Evolutionary conservation across 2,113 vertebrate species (phyloP).

Genomic region (Brachyhypopomus occidentalis): DNA sequence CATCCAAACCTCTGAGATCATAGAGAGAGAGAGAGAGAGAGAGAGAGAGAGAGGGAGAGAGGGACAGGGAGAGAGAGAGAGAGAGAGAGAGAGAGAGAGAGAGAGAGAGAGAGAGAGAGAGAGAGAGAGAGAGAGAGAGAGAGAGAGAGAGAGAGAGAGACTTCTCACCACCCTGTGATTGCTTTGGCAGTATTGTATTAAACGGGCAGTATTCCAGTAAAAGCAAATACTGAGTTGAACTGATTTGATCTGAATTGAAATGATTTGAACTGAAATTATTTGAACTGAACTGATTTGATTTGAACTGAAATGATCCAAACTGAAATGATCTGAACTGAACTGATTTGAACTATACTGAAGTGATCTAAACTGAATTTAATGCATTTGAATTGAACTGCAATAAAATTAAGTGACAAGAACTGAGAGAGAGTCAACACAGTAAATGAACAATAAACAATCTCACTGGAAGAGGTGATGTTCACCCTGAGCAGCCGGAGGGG

Average conservation of each 20-base stretch:
- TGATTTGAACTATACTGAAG: not conserved
- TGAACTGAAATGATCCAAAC: not conserved
- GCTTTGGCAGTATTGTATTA: not conserved
- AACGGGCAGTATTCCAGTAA: not conserved
- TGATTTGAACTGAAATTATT: not conserved
- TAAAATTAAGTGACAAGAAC: not conserved
- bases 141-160: constrained; percentile 27
- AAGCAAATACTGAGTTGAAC: not conserved
- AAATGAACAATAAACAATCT: not conserved
- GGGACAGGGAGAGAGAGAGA: constrained; percentile 28
- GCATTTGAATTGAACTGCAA: not conserved
- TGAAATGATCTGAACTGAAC: not conserved
- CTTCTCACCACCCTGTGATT: not conserved
- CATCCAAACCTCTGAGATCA: not conserved
- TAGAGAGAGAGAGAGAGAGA: not conserved
- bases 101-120: not conserved
- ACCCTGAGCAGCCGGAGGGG: not conserved
- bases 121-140: not conserved
- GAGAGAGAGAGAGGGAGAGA: constrained; percentile 14
- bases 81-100: constrained; percentile 28
- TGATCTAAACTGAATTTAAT: not conserved
- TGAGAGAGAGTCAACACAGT: not conserved
- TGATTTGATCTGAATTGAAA: not conserved
- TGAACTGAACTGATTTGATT: not conserved
- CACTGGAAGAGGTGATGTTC: not conserved